Evolutionary conservation across 2,888 invertebrate species (phyloP), one percentile per base, ranked within the genome.

Genomic region (Eupsilia transversa): DNA sequence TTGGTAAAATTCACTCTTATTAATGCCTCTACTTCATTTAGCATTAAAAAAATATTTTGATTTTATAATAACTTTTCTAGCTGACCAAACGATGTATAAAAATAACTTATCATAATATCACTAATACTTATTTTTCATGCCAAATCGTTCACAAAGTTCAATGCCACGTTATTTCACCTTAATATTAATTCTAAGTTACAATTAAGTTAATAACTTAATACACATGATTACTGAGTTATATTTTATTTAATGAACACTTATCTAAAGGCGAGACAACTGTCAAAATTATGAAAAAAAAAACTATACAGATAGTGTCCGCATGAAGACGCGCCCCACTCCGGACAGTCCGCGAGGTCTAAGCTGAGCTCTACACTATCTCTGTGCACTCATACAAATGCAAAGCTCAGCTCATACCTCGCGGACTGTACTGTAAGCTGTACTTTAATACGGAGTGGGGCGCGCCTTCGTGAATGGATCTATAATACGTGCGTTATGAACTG

Each of bases 111-210:
- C 3, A 0, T 49, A 43, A n/a, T n/a, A n/a, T 10, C 9, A 12
- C 4, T n/a, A 14, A 12, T 52, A 52, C 0, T 52, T 52, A 52
- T 52, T 52, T 52, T n/a, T n/a, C n/a, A 0, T 5, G 5, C 2
- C 3, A 4, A 14, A 23, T 23, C 61, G 30, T 57, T 59, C 38
- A 61, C 52, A 77, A 81, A 65, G 65, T 73, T 54, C 67, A 77
- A 71, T 68, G 49, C 38, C 66, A 20, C 60, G 30, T 68, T 3
- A 71, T 52, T 14, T 67, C 61, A 38, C 20, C 41, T 35, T 78
- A 82, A 76, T 63, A 30, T 72, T 77, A 79, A 61, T 74, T 65
- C 30, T 87, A 76, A 76, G 70, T 64, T 77, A 75, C 61, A 33
- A 17, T 54, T 79, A 74, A 65, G 59, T 78, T 79, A 61, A 72